A percentile compares a stretch with the other conserved stretches of the same genome.
phyloP scores from a whole-genome alignment of 1,140 invertebrate species.

The Cephus cinctus region DNA sequence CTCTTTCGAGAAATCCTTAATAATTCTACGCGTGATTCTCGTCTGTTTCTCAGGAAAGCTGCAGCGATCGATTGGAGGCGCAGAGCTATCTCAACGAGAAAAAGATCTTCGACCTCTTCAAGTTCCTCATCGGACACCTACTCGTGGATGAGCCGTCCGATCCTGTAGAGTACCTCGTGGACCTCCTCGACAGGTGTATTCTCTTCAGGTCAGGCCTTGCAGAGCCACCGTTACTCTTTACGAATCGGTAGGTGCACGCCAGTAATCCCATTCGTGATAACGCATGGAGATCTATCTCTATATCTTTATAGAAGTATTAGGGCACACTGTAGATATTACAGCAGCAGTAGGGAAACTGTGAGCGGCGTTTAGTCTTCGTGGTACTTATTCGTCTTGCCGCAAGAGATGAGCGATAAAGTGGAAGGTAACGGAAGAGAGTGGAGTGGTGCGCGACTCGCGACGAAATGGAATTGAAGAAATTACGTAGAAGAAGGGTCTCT shows the following conservation, averaged over 20 bases:
- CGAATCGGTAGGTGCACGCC: conserved; percentile 28
- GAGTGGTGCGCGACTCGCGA: conserved; percentile 26
- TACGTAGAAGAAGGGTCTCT: conserved; percentile 22
- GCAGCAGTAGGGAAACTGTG: too few species aligned
- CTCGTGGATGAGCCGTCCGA: conserved; percentile 45
- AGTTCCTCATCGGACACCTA: conserved; percentile 53
- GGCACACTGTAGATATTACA: too few species aligned
- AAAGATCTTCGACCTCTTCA: conserved; percentile 51
- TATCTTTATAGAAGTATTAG: too few species aligned
- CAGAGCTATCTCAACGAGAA: conserved; percentile 43
- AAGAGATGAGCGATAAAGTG: neutral
- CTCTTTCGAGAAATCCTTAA: neutral
- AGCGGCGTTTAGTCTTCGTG: too few species aligned
- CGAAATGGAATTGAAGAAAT: conserved; percentile 38
- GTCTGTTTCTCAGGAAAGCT: neutral
- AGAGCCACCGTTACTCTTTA: conserved; percentile 51
- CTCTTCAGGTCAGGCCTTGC: conserved; percentile 51
- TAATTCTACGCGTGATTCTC: neutral
- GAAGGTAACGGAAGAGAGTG: neutral
- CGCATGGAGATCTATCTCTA: too few species aligned
- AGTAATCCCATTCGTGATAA: too few species aligned
- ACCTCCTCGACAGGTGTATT: conserved; percentile 53
- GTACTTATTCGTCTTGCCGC: neutral
- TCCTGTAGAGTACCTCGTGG: conserved; percentile 51
- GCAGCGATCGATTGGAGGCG: conserved; percentile 31